phyloP scores from a whole-genome alignment of 2,888 invertebrate genomes.

The Microctonus brassicae region DNA sequence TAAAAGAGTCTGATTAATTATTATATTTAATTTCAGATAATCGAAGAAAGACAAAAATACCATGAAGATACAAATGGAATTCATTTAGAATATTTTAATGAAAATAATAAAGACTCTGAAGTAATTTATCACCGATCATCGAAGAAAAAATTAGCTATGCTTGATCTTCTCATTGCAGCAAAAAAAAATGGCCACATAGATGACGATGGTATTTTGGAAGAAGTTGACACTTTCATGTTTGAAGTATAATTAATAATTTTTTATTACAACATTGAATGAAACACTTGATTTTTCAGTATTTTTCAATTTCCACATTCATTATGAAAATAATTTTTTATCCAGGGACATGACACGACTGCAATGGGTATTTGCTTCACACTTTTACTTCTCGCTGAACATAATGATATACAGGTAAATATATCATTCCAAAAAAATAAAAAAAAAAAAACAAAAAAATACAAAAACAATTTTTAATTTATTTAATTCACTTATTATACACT shows the following conservation, averaged over 20 bases:
- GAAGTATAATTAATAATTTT: slow-evolving; percentile 29
- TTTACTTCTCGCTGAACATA: slow-evolving; percentile 45
- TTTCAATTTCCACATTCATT: too few relatives aligned
- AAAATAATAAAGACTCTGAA: neutral
- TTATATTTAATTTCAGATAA: slow-evolving; percentile 34
- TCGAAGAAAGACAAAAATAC: slow-evolving; percentile 40
- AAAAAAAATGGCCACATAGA: slow-evolving; percentile 38
- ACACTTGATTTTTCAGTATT: too few relatives aligned
- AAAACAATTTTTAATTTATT: too few relatives aligned
- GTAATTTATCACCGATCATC: neutral
- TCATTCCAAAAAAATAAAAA: too few relatives aligned
- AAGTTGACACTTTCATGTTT: slow-evolving; percentile 47
- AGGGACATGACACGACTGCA: slow-evolving; percentile 47
- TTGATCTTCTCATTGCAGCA: slow-evolving; percentile 43
- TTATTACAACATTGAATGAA: too few relatives aligned
- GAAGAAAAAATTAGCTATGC: slow-evolving; percentile 44
- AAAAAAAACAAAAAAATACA: too few relatives aligned
- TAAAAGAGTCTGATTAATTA: neutral
- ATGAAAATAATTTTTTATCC: neutral
- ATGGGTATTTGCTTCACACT: slow-evolving; percentile 42
- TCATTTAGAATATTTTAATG: slow-evolving; percentile 23
- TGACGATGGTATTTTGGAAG: slow-evolving; percentile 43
- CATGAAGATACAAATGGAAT: slow-evolving; percentile 39
- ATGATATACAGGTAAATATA: slow-evolving; percentile 37
- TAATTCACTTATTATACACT: too few relatives aligned